Evolutionary conservation across 2,888 invertebrate genomes (phyloP), one percentile per base, ranked within the genome.

Genomic region (Drosophila birchii): DNA sequence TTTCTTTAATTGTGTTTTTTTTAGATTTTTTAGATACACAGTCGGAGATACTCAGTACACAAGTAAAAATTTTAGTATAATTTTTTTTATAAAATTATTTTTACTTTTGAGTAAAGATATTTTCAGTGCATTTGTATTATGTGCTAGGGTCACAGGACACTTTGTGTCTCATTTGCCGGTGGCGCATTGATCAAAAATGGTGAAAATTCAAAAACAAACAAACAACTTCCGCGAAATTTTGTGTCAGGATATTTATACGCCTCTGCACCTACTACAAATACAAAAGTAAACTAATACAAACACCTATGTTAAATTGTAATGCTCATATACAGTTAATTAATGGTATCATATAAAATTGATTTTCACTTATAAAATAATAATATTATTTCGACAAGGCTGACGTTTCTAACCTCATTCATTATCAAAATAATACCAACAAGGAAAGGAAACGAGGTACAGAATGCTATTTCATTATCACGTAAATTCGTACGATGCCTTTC

Each of bases 181-280:
- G 45, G 39, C 66, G 55, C 77, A 78, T 76, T 76, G 75, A 81
- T 80, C 78, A 78, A 78, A 85, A 83, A 85, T 78, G 77, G 74
- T 72, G 72, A 74, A 77, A 85, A 85, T 80, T 76, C 67, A 82
- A 82, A 85, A 80, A 78, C 79, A 79, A 80, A 78, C 79, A 79
- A 81, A 83, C 81, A 78, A 79, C 78, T 81, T 82, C 81, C 79
- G 74, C 74, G 67, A 80, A 83, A 81, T 79, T 64, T 73, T 3
- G 32, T 41, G n/a, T 67, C 23, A 23, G 23, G 23, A 23, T 23
- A 23, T 23, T 23, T 23, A 23, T 23, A 23, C 3, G 23, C 23
- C 23, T 29, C 29, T 29, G 29, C 29, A 29, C 29, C 29, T 23
- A 20, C 38, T 29, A 8, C 8, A n/a, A n/a, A n/a, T 2, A n/a